Evolutionary conservation across 2,888 invertebrate genomes (phyloP).

Genomic region (Eurois occulta): DNA sequence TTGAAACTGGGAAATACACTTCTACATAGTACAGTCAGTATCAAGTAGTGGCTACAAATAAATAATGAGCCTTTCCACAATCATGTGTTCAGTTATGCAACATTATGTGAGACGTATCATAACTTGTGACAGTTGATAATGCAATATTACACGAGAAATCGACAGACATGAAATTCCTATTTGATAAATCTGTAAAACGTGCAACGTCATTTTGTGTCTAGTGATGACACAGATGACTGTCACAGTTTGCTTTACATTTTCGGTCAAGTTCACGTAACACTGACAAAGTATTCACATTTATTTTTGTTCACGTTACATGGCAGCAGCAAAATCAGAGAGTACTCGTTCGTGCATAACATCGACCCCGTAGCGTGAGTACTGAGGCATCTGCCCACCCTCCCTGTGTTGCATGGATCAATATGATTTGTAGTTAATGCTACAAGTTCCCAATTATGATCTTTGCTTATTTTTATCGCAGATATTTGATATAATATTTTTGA

Average conservation of each 20-base stretch:
- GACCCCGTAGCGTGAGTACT: constrained; percentile 87
- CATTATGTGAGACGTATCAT: constrained; percentile 31
- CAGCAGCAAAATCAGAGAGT: constrained; percentile 79
- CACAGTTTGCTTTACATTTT: constrained; percentile 12
- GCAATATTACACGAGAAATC: constrained; percentile 37
- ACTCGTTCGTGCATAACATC: constrained; percentile 89
- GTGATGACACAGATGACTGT: constrained; percentile 9
- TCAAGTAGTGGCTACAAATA: constrained; percentile 9
- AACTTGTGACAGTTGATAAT: constrained; percentile 41
- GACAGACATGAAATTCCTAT: constrained; percentile 34
- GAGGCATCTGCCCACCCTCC: constrained; percentile 57
- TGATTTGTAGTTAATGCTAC: constrained; percentile 24
- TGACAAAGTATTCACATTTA: constrained; percentile 67
- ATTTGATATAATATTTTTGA: constrained; percentile 16
- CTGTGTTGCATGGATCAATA: constrained; percentile 67
- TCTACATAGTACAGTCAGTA: constrained; percentile 14
- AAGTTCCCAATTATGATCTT: constrained; percentile 19
- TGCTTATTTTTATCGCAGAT: constrained; percentile 10
- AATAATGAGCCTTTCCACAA: constrained; percentile 31
- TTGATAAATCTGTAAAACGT: constrained; percentile 38
- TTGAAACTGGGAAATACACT: constrained; percentile 60
- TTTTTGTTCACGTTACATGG: constrained; percentile 80
- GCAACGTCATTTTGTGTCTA: constrained; percentile 15
- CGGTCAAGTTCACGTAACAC: constrained; percentile 59
- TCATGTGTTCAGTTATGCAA: constrained; percentile 52